phyloP scores from a whole-genome alignment of 2,888 invertebrate species.

The Gerris lacustris region DNA sequence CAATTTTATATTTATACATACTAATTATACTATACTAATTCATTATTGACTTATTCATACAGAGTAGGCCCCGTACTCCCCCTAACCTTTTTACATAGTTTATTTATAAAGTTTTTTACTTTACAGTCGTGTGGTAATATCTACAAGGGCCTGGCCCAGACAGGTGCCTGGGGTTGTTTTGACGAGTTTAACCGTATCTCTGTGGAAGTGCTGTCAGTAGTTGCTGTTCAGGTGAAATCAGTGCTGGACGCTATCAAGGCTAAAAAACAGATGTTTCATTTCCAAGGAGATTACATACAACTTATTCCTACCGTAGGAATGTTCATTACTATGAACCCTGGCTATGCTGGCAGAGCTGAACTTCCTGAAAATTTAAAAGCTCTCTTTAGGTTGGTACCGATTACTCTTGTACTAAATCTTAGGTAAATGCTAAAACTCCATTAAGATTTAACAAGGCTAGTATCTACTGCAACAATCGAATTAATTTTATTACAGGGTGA shows the following conservation, averaged over 20 bases:
- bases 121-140: slow-evolving; percentile 73
- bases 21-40: too few relatives aligned
- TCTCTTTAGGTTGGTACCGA: slow-evolving; percentile 40
- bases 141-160: slow-evolving; percentile 89
- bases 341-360: slow-evolving; percentile 84
- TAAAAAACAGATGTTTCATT: slow-evolving; percentile 65
- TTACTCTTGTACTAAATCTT: not conserved
- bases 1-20: too few relatives aligned
- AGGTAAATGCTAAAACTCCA: not conserved
- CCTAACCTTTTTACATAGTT: too few relatives aligned
- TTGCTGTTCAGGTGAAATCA: slow-evolving; percentile 73
- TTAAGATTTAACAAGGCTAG: not conserved
- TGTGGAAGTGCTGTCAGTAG: slow-evolving; percentile 87
- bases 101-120: not conserved
- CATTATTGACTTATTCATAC: too few relatives aligned
- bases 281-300: slow-evolving; percentile 64
- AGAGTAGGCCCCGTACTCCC: too few relatives aligned
- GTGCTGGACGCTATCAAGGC: slow-evolving; percentile 77
- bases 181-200: slow-evolving; percentile 93
- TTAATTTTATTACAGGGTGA: too few relatives aligned
- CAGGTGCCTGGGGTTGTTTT: slow-evolving; percentile 94
- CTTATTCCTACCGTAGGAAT: slow-evolving; percentile 70
- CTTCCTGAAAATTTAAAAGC: slow-evolving; percentile 65
- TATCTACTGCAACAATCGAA: too few relatives aligned
- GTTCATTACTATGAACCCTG: slow-evolving; percentile 95